phyloP scores from a whole-genome alignment of 53 echinoderm and acorn worm genomes.

The Hippasteria phrygiana region DNA sequence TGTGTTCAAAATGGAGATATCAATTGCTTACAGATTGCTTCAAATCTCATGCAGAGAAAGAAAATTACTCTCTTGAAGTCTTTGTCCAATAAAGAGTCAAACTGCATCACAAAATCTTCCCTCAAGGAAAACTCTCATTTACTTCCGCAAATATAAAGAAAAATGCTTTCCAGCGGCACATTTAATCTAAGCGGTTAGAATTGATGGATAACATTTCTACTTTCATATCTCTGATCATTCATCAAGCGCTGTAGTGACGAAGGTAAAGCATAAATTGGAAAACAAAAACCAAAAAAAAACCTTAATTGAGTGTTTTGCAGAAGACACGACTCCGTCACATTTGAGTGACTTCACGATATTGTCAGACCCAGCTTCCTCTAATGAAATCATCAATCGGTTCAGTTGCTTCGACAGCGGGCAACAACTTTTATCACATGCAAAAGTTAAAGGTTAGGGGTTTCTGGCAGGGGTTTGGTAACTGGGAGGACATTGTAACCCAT shows the following conservation, averaged over 20 bases:
- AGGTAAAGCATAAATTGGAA: neutral
- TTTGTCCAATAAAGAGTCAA: too few relatives aligned
- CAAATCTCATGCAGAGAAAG: too few relatives aligned
- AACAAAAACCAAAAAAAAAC: neutral
- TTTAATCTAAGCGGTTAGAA: too few relatives aligned
- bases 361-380: neutral
- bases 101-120: neutral
- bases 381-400: slow-evolving; percentile 12
- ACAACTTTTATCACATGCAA: neutral
- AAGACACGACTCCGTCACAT: slow-evolving; percentile 20
- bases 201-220: neutral
- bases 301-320: neutral
- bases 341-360: slow-evolving; percentile 23
- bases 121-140: neutral
- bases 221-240: neutral
- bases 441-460: neutral
- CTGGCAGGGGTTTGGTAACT: neutral
- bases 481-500: too few relatives aligned
- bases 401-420: neutral
- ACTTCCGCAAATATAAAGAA: neutral
- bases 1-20: too few relatives aligned
- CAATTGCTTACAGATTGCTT: too few relatives aligned
- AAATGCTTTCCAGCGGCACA: neutral
- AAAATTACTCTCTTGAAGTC: too few relatives aligned
- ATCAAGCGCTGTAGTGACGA: neutral